Base-by-base conservation (phyloP, 2,888 invertebrate genomes). In the Drosophila anceps region DNA sequence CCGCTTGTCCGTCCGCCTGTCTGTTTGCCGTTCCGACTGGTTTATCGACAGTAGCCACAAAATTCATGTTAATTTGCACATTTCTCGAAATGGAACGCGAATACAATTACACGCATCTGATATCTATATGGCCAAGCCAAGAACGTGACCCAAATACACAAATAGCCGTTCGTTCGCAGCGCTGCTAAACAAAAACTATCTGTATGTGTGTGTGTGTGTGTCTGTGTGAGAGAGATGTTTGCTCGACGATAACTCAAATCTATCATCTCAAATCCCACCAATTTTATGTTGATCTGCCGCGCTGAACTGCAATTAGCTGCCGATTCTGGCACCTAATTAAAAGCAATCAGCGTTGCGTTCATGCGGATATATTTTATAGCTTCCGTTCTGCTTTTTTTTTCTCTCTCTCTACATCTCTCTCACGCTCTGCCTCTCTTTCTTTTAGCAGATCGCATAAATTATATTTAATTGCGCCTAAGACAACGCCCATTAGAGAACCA, bases 31-130 rank as follows among this genome's bases (percentile, higher is more conserved):
- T 27, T 54, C 24, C 37, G 55, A 41, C 69, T 62, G 76, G 66
- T 77, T 64, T 66, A 77, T 73, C 63, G 79, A 64, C 82, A 74
- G 76, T 76, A 82, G 80, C 75, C 81, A 69, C 75, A 73, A 74
- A 90, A 80, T 69, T 88, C 85, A 83, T 81, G 88, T 83, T 91
- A 88, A 91, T 91, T 91, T 87, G 88, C 88, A 88, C 76, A 89
- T 78, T 69, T 68, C 54, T 61, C 57, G 58, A 78, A 78, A 62
- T 79, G 77, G 73, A 71, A 81, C 84, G 73, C 66, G 76, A 75
- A 81, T 66, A 77, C 84, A 82, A 87, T 80, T 82, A 73, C 78
- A 73, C 72, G 64, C 70, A 66, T 64, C 62, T 58, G 61, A 63
- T 63, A 70, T 70, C 29, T 54, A 55, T 63, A 39, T 12, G 35